Evolutionary conservation across 2,797 vertebrate species (phyloP), one percentile per base, ranked within the genome.

Genomic region (Tapirus indicus): DNA sequence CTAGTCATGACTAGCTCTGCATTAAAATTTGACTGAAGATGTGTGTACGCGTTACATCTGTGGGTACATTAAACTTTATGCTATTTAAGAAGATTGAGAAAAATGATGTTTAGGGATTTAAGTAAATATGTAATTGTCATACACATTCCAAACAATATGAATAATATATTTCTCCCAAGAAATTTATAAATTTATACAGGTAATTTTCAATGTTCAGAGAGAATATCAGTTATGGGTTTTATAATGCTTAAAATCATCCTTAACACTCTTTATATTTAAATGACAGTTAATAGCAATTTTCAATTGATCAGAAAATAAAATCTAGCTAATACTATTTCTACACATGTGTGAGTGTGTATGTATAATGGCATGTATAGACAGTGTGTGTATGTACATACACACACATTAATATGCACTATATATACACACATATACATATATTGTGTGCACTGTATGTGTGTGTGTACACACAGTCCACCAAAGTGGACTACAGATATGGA

Each of bases 161-260:
- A 80, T n/a, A 71, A 32, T 32, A 68, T 29, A 72, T 49, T 52
- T 95, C 35, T 38, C 7, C 32, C 78, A 38, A 49, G 3, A 80
- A 88, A 21, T 89, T n/a, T 49, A 41, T 56, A 72, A 86, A 41
- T 77, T n/a, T 64, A 47, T 38, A 69, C 4, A 88, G 6, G 11
- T 35, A 29, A 62, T 60, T 85, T 92, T 94, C 20, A 94, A 56
- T 74, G 21, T 94, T 97, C n/a, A 86, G 5, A 77, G 5, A 82
- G 9, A 56, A 38, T 84, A 85, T 68, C 18, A 56, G 38, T 18
- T 92, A 62, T 29, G 7, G 17, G 68, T 91, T 84, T 92, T 60
- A 38, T 7, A 93, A 66, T 62, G 49, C 13, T 92, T 91, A 91
- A 96, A 84, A 35, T 83, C 5, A 93, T 83, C 21, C 64, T 56